Base-by-base conservation (phyloP, 1,140 invertebrate genomes). In the Caenorhabditis briggsae region DNA sequence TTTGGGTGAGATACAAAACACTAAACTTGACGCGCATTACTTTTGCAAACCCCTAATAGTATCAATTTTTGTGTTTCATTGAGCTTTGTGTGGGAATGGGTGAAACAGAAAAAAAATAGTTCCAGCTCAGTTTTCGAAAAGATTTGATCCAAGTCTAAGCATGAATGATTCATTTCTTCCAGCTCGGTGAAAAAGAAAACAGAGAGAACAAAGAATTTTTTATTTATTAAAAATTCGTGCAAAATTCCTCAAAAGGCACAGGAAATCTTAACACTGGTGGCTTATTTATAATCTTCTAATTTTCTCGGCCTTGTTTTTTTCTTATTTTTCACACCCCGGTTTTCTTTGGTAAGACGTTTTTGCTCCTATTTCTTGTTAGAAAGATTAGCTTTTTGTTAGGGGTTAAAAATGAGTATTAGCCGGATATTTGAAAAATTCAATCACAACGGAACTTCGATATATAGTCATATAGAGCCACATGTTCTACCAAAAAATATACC, bases 241-340 rank as follows among this genome's bases (percentile, higher is more conserved):
- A 61, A 33, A 61, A 25, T 12, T 25, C 12, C 25, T 25, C 56
- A 20, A 70, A n/a, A 64, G 33, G 33, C 33, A 70, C 64, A 70
- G 41, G 33, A 70, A 70, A 70, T 46, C 70, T 78, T 78, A 23
- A 78, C 70, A 78, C 43, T 50, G 53, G 9, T 48, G 70, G 70
- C 70, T 78, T 78, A 78, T 50, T 50, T 78, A 11, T 50, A 78
- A 78, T 78, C 70, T 50, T 50, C 20, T 78, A 78, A 78, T 78
- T 70, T 70, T 70, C 8, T 33, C 59, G 23, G 64, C 16, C 33
- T 18, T 20, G 64, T 18, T 43, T 43, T 46, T 43, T 46, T 11
- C 6, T 7, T n/a, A 20, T 58, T 58, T 58, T 58, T 58, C 56
- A 58, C 50, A 16, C 50, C 16, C 16, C 50, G 5, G 50, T 53